These are phyloP conservation scores for Atopsyche davidsoni DNA, from an alignment of 1,140 invertebrate species.

Conservation along the genomic window DNA sequence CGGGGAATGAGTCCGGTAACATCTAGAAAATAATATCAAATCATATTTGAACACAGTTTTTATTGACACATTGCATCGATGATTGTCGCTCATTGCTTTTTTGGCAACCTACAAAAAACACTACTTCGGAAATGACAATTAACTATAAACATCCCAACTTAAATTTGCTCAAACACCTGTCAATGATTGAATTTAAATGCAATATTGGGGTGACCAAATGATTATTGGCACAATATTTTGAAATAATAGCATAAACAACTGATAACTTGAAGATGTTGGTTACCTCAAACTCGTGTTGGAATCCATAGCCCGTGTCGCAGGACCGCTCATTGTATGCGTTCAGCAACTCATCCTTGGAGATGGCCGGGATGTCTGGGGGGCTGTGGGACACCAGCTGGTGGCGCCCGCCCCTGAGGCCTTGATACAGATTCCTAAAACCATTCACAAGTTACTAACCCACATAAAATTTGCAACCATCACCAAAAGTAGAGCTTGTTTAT, in stretches of 20 bases:
- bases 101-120: constrained; percentile 3
- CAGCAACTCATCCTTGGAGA: constrained; percentile 63
- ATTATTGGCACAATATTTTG: no score
- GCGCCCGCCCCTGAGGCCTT: constrained; percentile 47
- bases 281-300: constrained; percentile 79
- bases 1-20: constrained; percentile 78
- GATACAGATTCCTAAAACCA: constrained; percentile 35
- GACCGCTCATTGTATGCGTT: constrained; percentile 72
- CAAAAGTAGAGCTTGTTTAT: not conserved
- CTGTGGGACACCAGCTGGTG: constrained; percentile 58
- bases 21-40: constrained; percentile 42
- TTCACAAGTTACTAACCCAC: not conserved
- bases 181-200: no score
- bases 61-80: constrained; percentile 34
- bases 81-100: constrained; percentile 8
- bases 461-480: not conserved
- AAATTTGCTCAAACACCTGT: no score
- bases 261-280: no score
- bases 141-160: no score
- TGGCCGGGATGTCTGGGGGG: constrained; percentile 76
- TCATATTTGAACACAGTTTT: constrained; percentile 3
- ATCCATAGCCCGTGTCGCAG: constrained; percentile 80
- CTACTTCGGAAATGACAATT: no score
- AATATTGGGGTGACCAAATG: no score
- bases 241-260: not conserved